Base-by-base conservation (phyloP, 2,797 vertebrate species). In the Apogon hyalosoma region DNA sequence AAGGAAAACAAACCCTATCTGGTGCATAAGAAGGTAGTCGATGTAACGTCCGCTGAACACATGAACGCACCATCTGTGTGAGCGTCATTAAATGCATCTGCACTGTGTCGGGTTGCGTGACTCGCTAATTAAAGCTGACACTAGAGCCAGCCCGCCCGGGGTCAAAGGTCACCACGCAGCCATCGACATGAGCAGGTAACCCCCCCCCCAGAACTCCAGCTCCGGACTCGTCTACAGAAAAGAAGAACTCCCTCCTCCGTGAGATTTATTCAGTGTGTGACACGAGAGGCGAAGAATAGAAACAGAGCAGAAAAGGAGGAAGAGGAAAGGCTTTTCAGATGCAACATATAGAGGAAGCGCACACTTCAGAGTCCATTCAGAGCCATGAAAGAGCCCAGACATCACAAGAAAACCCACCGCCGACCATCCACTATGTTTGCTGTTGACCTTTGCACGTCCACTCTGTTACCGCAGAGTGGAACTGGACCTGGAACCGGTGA, bases 111-210 rank as follows among this genome's bases (percentile, higher is more conserved):
- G 47, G 71, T 83, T 19, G 15, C 69, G 69, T 65, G 77, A 71
- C 65, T 69, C 50, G 74, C 81, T 87, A 90, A 78, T 91, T 85
- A 92, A 88, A 79, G 50, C 76, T 61, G 77, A 87, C 87, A 43
- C 87, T 43, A 86, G 43, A 76, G 89, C 92, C 69, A 38, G 1
- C 84, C 91, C 66, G 71, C 45, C 21, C 38, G 3, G 48, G 94
- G 92, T 89, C 91, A 93, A 83, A 87, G 90, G 87, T 91, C 87
- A 65, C 71, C 77, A 46, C 46, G 40, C 86, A 82, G 69, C 83
- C 82, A 82, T 63, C 52, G 80, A 83, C 75, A 85, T 52, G 55
- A 82, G 69, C 89, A 92, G 90, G 92, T 92, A 92, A 73, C 69
- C 79, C 87, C 79, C 65, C 58, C 24, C 40, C 54, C 54, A 55